Conservation (phyloP, 2,113 vertebrate species). For the Stegastes partitus region DNA sequence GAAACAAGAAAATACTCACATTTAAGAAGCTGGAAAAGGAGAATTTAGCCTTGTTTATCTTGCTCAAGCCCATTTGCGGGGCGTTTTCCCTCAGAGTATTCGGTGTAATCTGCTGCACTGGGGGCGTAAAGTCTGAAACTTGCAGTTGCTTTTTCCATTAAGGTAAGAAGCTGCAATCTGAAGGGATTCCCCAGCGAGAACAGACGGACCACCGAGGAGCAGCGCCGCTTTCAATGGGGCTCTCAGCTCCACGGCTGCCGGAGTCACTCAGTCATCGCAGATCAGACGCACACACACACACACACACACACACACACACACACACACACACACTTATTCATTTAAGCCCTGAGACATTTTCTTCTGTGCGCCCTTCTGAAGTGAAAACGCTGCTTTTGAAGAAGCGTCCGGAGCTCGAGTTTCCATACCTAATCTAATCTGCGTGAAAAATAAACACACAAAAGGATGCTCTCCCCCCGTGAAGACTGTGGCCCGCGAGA, state of each 20-base stretch:
- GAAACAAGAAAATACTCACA: no score
- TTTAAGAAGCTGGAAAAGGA: no score
- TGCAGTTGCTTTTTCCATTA: slow-evolving; percentile 71
- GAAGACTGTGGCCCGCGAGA: slow-evolving; percentile 45
- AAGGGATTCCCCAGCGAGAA: slow-evolving; percentile 78
- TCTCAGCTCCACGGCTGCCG: slow-evolving; percentile 79
- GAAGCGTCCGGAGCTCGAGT: slow-evolving; percentile 51
- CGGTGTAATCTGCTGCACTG: slow-evolving; percentile 43
- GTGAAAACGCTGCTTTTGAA: slow-evolving; percentile 60
- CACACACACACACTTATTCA: slow-evolving; percentile 27
- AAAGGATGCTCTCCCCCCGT: slow-evolving; percentile 51
- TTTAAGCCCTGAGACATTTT: slow-evolving; percentile 54
- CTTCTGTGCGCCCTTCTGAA: slow-evolving; percentile 49
- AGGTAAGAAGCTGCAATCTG: slow-evolving; percentile 72
- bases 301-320: slow-evolving; percentile 29
- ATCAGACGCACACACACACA: slow-evolving; percentile 42
- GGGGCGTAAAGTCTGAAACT: slow-evolving; percentile 26
- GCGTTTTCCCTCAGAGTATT: not conserved
- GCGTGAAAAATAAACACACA: slow-evolving; percentile 77
- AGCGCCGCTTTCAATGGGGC: slow-evolving; percentile 71
- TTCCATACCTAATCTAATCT: slow-evolving; percentile 74
- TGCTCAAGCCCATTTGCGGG: no score
- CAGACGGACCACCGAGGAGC: slow-evolving; percentile 83
- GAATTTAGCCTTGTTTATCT: no score
- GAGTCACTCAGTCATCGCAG: slow-evolving; percentile 77